These are phyloP conservation scores for Siniperca undulata DNA, from an alignment of 2,797 vertebrate species.

Conservation along the genomic window DNA sequence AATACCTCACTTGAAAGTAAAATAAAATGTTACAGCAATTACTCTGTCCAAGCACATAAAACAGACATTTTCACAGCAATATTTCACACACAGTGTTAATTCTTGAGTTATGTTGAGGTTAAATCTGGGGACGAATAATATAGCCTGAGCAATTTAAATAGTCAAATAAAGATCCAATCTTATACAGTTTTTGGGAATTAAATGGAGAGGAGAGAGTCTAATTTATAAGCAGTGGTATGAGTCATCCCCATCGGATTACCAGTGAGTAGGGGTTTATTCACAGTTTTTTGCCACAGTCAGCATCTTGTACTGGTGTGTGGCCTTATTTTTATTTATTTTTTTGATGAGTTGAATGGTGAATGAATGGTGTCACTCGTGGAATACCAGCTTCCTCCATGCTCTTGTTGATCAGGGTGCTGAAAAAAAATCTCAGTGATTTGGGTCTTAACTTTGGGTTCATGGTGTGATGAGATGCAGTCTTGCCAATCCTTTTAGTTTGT, in stretches of 20 bases:
- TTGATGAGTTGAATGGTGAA: conserved; percentile 1
- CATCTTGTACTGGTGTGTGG: conserved; percentile 2
- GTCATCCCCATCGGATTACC: conserved; percentile 37
- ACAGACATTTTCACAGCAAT: not conserved
- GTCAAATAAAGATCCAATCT: conserved; percentile 31
- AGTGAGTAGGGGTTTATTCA: conserved; percentile 28
- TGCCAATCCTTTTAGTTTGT: not conserved
- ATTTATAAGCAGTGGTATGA: conserved; percentile 40
- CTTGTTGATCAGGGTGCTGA: conserved; percentile 6
- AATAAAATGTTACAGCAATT: conserved; percentile 23
- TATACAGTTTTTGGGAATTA: conserved; percentile 29
- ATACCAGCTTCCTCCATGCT: conserved; percentile 6
- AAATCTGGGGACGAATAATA: conserved; percentile 9
- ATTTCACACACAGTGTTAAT: conserved; percentile 26
- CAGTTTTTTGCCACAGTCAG: conserved; percentile 12
- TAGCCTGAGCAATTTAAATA: conserved; percentile 51
- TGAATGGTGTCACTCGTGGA: conserved; percentile 17
- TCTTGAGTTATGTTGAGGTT: conserved; percentile 21
- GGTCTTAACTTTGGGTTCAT: not conserved
- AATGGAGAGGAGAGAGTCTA: conserved; percentile 35
- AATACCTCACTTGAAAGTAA: conserved; percentile 13
- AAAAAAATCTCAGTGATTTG: not conserved
- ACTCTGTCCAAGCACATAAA: not conserved
- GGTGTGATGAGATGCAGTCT: not conserved
- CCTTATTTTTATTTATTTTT: conserved; percentile 17